A percentile compares a stretch with the other conserved stretches of the same genome.
Evolutionary conservation across 2,888 invertebrate genomes (phyloP).

Genomic region (Endomychus coccineus): DNA sequence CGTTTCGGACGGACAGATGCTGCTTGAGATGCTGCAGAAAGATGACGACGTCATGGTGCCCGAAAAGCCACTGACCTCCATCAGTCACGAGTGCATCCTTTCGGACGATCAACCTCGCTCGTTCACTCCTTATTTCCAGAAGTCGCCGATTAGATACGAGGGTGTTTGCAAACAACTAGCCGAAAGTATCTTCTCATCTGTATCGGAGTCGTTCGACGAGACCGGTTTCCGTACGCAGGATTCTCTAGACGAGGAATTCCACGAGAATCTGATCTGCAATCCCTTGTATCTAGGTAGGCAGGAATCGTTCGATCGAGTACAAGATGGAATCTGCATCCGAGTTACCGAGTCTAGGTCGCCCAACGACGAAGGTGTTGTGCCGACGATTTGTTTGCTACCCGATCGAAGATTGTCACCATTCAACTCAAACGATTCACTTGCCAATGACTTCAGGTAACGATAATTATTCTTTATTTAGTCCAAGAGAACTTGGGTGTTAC

Average conservation of each 20-base stretch:
- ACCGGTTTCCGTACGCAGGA: constrained; percentile 37
- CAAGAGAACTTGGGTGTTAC: not conserved
- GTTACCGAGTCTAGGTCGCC: constrained; percentile 36
- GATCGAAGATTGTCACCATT: constrained; percentile 60
- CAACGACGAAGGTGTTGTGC: constrained; percentile 48
- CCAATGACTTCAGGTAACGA: constrained; percentile 58
- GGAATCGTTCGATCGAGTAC: constrained; percentile 29
- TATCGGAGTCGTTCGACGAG: constrained; percentile 29
- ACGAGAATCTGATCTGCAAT: constrained; percentile 71
- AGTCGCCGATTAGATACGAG: constrained; percentile 28
- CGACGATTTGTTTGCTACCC: constrained; percentile 39
- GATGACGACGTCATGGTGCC: constrained; percentile 42
- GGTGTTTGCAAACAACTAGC: constrained; percentile 33
- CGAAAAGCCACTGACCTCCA: constrained; percentile 48
- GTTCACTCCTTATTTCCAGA: constrained; percentile 43
- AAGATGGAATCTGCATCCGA: constrained; percentile 14
- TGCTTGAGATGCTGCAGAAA: constrained; percentile 52
- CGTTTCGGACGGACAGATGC: constrained; percentile 72
- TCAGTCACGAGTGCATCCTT: constrained; percentile 55
- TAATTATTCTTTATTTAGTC: not conserved
- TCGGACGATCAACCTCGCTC: constrained; percentile 28
- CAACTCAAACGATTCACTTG: constrained; percentile 75
- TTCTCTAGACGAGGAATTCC: constrained; percentile 64
- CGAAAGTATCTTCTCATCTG: constrained; percentile 37
- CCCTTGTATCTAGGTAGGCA: constrained; percentile 64